Base-by-base conservation (phyloP, 37 sponge, comb jelly and placozoan species). In the Geodia barretti region DNA sequence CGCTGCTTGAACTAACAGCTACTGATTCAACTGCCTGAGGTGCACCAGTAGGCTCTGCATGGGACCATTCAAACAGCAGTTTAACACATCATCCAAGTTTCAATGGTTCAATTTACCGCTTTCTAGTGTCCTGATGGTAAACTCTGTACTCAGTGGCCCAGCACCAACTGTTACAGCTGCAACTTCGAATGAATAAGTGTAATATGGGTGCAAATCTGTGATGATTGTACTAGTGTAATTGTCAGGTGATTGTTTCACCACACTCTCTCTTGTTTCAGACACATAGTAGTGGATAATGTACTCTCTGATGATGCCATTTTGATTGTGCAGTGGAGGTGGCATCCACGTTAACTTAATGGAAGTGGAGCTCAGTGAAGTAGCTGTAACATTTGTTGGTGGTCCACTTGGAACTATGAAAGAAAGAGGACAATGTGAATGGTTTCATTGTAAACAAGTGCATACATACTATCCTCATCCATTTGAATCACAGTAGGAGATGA, bases 41-140 rank as follows among this genome's bases (percentile, higher is more conserved):
- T 14, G 14, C 54, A 47, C 54, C 54, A 14, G 54, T 17, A 14
- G 54, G 54, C 11, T 7, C 54, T 47, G 14, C 14, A 14, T 47
- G 54, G 54, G 14, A n/a, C n/a, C n/a, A n/a, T n/a, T n/a, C n/a
- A n/a, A n/a, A n/a, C n/a, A n/a, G n/a, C n/a, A n/a, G n/a, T n/a
- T n/a, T n/a, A n/a, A n/a, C n/a, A n/a, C n/a, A n/a, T n/a, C n/a
- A n/a, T n/a, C n/a, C n/a, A n/a, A n/a, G n/a, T n/a, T n/a, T n/a
- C n/a, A n/a, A n/a, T n/a, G n/a, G n/a, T n/a, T n/a, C 14, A 47
- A 47, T 47, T 47, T 72, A 72, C 72, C 72, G 39, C 35, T 36
- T 39, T 72, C 72, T 17, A n/a, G 41, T 39, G 72, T 72, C 72
- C 24, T 72, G n/a, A 39, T 36, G 1, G 39, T 37, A n/a, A 72